Evolutionary conservation across 2,888 invertebrate species (phyloP), one percentile per base, ranked within the genome.

Genomic region (Argyra leucocephala): DNA sequence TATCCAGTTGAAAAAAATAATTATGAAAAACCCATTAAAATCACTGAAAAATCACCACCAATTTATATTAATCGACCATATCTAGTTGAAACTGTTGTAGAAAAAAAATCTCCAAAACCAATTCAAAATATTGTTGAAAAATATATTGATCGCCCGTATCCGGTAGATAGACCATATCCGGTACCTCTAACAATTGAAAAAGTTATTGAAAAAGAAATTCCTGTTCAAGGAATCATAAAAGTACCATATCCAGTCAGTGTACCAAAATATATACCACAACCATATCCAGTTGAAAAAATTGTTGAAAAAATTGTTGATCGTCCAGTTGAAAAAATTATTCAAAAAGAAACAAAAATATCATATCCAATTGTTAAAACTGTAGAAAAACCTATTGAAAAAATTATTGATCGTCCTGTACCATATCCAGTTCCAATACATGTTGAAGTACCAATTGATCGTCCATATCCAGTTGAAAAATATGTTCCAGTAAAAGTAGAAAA

Each of bases 291-390:
- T 0, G 84, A 84, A 6, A 81, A 83, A 66, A 77, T 84, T 67
- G 79, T 82, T 0, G 80, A 82, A 67, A 84, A 77, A 67, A 71
- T 80, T 3, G 79, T 82, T 0, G 82, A 73, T 21, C 70, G 69
- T 10, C 72, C 72, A 18, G 70, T 73, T 1, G 71, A 72, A 12
- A 73, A 82, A 65, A 79, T 87, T 37, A 82, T 88, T 0, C 86
- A 87, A 71, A 86, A 84, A 69, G 82, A 84, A 1, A 81, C 85
- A 0, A 77, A 81, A 1, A 79, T 83, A 18, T 83, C 84, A 0
- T 82, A 81, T 66, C 80, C 82, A 0, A 71, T 76, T 0, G 58
- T 58, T 3, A 21, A 58, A 18, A 75, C 69, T 2, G 80, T 83
- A 0, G 83, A 82, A 69, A 72, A 73, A 67, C 72, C 74, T 24